Evolutionary conservation across 2,113 vertebrate species (phyloP).

Genomic region (Rhabdornis inornatus): DNA sequence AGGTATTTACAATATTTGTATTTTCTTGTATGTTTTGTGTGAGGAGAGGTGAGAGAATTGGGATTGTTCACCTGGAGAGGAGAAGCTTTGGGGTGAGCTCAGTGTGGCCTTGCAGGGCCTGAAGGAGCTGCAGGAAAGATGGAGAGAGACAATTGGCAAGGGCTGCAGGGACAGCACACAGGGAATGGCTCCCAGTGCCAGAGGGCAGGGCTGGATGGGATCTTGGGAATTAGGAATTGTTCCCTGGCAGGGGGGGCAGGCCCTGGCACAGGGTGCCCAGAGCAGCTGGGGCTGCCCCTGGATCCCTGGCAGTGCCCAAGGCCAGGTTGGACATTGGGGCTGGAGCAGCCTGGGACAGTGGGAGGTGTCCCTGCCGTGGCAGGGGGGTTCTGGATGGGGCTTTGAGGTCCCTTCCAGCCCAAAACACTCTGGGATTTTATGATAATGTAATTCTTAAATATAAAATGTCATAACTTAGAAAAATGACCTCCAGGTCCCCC

Average conservation of each 20-base stretch:
- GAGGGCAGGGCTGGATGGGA: background rate
- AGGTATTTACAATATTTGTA: background rate
- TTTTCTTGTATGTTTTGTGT: background rate
- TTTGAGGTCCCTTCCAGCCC: no score
- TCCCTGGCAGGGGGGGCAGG: background rate
- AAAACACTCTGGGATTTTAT: background rate
- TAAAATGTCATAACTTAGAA: background rate
- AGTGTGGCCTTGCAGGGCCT: no score
- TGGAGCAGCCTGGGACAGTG: background rate
- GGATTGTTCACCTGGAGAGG: background rate
- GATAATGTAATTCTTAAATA: background rate
- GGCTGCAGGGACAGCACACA: rapidly evolving
- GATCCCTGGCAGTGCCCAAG: background rate
- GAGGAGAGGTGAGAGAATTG: background rate
- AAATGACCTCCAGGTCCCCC: background rate
- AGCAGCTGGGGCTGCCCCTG: background rate
- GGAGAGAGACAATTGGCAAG: background rate
- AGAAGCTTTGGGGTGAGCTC: background rate
- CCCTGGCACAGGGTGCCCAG: background rate
- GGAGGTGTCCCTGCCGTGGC: background rate
- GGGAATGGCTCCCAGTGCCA: background rate
- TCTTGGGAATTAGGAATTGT: background rate
- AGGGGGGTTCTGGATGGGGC: rapidly evolving
- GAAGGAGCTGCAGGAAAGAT: no score
- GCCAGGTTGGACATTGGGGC: background rate